Evolutionary conservation across 2,888 invertebrate species (phyloP).

Genomic region (Idaea aversata): DNA sequence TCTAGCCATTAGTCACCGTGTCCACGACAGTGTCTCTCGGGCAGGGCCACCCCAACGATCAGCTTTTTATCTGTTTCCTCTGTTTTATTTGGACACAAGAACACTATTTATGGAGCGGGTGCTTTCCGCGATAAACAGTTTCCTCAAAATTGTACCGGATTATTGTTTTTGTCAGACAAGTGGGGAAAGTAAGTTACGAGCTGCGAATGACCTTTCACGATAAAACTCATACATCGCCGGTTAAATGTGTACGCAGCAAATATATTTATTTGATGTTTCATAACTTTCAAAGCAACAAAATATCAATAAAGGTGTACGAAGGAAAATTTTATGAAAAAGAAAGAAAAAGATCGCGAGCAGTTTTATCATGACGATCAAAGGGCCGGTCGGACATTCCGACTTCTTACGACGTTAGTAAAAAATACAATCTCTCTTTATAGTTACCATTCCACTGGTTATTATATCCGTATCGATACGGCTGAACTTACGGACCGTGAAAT

Average conservation of each 20-base stretch:
- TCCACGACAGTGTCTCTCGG: conserved; percentile 50
- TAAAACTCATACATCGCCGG: conserved; percentile 33
- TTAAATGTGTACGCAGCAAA: conserved; percentile 21
- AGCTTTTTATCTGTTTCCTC: conserved; percentile 72
- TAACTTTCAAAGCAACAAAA: conserved; percentile 49
- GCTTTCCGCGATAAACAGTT: conserved; percentile 72
- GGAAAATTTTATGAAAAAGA: conserved; percentile 59
- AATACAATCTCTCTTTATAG: conserved; percentile 80
- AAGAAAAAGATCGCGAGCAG: conserved; percentile 65
- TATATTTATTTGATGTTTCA: conserved; percentile 29
- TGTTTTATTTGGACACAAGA: conserved; percentile 64
- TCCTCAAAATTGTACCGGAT: conserved; percentile 69
- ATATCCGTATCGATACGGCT: conserved; percentile 75
- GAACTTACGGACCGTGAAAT: conserved; percentile 77
- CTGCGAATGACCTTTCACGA: conserved; percentile 60
- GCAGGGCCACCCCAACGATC: conserved; percentile 53
- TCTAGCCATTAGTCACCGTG: conserved; percentile 51
- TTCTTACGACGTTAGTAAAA: conserved; percentile 80
- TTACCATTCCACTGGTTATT: conserved; percentile 80
- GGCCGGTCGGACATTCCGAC: conserved; percentile 76
- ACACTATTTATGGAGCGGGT: conserved; percentile 74
- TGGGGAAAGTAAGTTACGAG: conserved; percentile 66
- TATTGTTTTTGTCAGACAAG: conserved; percentile 72
- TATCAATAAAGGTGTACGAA: conserved; percentile 62
- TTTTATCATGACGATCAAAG: conserved; percentile 79